Base-by-base conservation (phyloP, 2,113 vertebrate species). In the Puffinus mauretanicus region DNA sequence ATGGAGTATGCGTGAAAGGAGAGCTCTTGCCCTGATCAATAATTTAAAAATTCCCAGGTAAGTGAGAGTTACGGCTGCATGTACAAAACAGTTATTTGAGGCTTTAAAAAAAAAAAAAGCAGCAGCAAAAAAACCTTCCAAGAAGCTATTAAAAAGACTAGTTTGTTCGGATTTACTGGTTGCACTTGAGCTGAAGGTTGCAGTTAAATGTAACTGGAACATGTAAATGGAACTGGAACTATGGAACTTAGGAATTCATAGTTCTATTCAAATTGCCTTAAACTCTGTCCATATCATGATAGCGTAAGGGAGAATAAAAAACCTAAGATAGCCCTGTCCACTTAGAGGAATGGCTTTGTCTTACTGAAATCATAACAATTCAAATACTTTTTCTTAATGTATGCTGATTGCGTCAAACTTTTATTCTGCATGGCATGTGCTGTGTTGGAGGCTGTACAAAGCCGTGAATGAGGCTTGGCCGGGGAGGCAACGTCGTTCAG, bases 11-110 rank as follows among this genome's bases (percentile, higher is more conserved):
- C 38, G 40, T n/a, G 72, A 89, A 71, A 67, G 77, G 62, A 94
- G n/a, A 89, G 58, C 67, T 78, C 83, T 89, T 80, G 84, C 77
- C 71, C 67, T 67, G 87, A 86, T 95, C 84, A 94, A 77, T 93
- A 91, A 93, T 87, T 94, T n/a, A 89, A 82, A 93, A 61, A 52
- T 71, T 96, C 78, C 55, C 46, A 82, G 55, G 80, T 32, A 78
- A 60, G 34, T 13, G 51, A 42, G 36, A 32, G 36, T 66, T 84
- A 66, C 52, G 32, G n/a, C 58, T 82, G 52, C 66, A 14, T 25
- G 62, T 76, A 71, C 57, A 58, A 70, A 94, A 51, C 78, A 36
- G 46, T 40, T 81, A 72, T 55, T 22, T 8, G 44, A 87, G 32
- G 36, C 40, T 60, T 44, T 6, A 25, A 40, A 55, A 90, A 62